These are phyloP conservation scores for Megathymus violae DNA, from an alignment of 1,140 invertebrate species.

Conservation along the genomic window DNA sequence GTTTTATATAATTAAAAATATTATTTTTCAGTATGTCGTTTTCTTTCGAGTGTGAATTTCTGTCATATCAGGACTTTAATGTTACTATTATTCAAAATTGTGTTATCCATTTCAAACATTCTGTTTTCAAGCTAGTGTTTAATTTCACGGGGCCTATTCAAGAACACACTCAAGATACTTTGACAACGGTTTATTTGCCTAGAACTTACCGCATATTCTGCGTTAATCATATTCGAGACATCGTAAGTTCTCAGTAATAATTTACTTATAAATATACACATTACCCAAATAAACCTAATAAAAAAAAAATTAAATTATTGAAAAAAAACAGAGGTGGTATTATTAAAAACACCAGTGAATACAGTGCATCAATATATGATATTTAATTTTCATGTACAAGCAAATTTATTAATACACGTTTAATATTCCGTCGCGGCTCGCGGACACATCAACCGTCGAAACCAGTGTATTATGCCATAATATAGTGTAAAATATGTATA, in stretches of 20 bases:
- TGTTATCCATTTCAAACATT: too few relatives aligned
- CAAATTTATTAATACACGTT: slow-evolving; percentile 81
- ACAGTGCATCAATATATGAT: slow-evolving; percentile 83
- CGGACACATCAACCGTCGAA: slow-evolving; percentile 61
- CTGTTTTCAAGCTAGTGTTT: slow-evolving; percentile 1
- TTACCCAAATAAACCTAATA: slow-evolving; percentile 80
- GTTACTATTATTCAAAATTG: too few relatives aligned
- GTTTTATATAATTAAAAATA: slow-evolving; percentile 6
- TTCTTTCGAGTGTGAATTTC: neutral
- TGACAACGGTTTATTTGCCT: slow-evolving; percentile 80
- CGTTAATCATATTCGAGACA: slow-evolving; percentile 79
- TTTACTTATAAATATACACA: slow-evolving; percentile 82
- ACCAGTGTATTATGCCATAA: slow-evolving; percentile 77
- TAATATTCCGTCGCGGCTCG: slow-evolving; percentile 61
- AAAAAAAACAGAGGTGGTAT: slow-evolving; percentile 76
- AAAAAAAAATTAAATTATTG: slow-evolving; percentile 67
- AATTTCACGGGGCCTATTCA: slow-evolving; percentile 52
- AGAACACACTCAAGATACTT: slow-evolving; percentile 71
- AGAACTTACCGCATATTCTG: slow-evolving; percentile 77
- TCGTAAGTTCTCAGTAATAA: slow-evolving; percentile 77
- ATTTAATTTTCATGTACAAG: slow-evolving; percentile 83
- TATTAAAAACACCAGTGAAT: slow-evolving; percentile 80
- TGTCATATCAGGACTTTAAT: neutral
- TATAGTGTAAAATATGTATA: slow-evolving; percentile 76
- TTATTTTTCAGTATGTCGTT: slow-evolving; percentile 6